Conservation (phyloP, 2,113 vertebrate species). For the Petrocephalus microphthalmus region DNA sequence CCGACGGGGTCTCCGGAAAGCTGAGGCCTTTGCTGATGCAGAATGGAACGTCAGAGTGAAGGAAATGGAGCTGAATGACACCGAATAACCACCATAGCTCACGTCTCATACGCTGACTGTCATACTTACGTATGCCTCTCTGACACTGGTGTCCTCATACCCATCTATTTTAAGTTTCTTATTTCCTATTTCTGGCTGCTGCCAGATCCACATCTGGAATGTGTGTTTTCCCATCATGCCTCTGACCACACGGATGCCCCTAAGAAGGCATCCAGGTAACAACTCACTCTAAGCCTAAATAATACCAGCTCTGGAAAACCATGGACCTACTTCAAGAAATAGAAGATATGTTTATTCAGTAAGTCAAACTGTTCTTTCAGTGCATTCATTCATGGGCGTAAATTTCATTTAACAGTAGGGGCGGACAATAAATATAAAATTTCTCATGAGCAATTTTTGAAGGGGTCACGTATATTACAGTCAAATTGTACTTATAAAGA, state of each 20-base stretch:
- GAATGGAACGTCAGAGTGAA: not conserved
- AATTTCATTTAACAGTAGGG: too few species aligned
- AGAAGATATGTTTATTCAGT: not conserved
- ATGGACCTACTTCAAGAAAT: not conserved
- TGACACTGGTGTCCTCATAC: not conserved
- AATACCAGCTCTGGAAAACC: not conserved
- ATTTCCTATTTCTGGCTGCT: not conserved
- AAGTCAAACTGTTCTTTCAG: not conserved
- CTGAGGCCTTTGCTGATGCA: not conserved
- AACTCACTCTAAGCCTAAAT: not conserved
- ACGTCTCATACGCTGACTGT: not conserved
- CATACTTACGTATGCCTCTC: not conserved
- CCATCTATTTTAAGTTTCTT: not conserved
- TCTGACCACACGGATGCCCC: not conserved
- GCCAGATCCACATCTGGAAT: not conserved
- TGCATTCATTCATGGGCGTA: not conserved
- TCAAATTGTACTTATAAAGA: too few species aligned
- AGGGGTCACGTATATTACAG: too few species aligned
- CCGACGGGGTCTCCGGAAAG: not conserved
- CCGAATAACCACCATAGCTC: not conserved
- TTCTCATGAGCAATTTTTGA: too few species aligned
- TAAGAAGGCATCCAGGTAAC: not conserved
- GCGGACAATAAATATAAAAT: too few species aligned
- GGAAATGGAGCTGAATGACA: not conserved
- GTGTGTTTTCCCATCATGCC: not conserved